phyloP scores from a whole-genome alignment of 2,113 vertebrate genomes.

The Pedetes capensis region DNA sequence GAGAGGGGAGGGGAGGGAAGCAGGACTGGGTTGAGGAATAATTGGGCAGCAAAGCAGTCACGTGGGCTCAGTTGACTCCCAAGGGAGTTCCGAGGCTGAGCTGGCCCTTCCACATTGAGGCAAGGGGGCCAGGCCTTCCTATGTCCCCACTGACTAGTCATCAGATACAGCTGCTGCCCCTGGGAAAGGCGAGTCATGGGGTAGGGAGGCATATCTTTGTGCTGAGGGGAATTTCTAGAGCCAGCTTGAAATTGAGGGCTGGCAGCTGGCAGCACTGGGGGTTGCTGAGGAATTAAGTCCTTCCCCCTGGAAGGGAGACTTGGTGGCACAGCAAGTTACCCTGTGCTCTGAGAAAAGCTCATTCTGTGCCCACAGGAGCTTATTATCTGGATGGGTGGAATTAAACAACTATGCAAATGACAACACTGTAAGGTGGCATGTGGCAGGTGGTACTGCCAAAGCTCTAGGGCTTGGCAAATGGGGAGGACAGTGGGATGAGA shows the following conservation, averaged over 20 bases:
- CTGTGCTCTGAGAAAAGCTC: background rate
- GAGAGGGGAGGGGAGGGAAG: background rate
- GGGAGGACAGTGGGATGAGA: background rate
- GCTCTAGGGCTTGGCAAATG: background rate
- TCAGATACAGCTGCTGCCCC: background rate
- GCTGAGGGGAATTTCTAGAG: background rate
- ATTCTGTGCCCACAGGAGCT: background rate
- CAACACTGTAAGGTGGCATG: background rate
- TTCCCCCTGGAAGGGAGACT: background rate
- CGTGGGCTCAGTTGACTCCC: background rate
- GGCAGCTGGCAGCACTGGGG: background rate
- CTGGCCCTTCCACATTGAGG: background rate
- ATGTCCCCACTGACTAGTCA: background rate
- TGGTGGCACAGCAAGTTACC: background rate
- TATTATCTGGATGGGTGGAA: background rate
- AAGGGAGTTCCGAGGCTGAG: background rate
- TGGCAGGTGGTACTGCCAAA: background rate
- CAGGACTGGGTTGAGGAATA: background rate
- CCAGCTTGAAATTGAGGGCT: background rate
- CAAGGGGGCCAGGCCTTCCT: background rate
- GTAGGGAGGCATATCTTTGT: background rate
- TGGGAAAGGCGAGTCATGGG: background rate
- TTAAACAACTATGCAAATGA: background rate
- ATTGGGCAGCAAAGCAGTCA: fast-evolving
- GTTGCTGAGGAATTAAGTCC: background rate